Evolutionary conservation across 2,888 invertebrate species (phyloP).

Genomic region (Drosophila demipolita): DNA sequence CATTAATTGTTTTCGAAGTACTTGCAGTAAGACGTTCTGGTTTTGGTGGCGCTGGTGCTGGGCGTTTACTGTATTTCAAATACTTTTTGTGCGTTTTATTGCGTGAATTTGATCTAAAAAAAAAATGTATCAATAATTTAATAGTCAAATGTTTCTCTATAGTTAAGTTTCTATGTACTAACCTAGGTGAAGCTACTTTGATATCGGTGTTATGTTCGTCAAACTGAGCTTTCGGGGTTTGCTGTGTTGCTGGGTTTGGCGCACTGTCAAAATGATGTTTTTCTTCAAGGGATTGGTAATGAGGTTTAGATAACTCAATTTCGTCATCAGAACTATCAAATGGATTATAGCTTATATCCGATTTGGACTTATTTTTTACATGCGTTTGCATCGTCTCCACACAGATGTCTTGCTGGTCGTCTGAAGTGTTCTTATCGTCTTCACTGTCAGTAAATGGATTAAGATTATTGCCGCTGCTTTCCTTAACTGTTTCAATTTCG

Average conservation of each 20-base stretch:
- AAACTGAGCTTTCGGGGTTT: neutral
- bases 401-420: neutral
- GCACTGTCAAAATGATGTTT: neutral
- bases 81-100: constrained; percentile 11
- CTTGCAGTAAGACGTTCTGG: constrained; percentile 51
- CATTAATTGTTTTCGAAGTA: neutral
- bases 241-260: constrained; percentile 1
- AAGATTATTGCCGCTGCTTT: neutral
- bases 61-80: constrained; percentile 87
- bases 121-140: neutral
- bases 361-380: neutral
- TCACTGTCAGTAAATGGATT: constrained; percentile 10
- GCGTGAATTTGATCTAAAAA: neutral
- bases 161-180: neutral
- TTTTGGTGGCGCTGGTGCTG: constrained; percentile 87
- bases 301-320: constrained; percentile 5
- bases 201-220: neutral
- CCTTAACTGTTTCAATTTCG: neutral
- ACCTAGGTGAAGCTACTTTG: neutral
- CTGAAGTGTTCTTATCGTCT: neutral
- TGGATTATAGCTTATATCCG: neutral
- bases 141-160: too few relatives aligned
- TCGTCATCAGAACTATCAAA: constrained; percentile 8
- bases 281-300: constrained; percentile 1
- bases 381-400: neutral